Percentiles rank a stretch among this genome's conserved stretches.
phyloP scores from a whole-genome alignment of 2,113 vertebrate genomes.

The Rhodinocichla rosea region DNA sequence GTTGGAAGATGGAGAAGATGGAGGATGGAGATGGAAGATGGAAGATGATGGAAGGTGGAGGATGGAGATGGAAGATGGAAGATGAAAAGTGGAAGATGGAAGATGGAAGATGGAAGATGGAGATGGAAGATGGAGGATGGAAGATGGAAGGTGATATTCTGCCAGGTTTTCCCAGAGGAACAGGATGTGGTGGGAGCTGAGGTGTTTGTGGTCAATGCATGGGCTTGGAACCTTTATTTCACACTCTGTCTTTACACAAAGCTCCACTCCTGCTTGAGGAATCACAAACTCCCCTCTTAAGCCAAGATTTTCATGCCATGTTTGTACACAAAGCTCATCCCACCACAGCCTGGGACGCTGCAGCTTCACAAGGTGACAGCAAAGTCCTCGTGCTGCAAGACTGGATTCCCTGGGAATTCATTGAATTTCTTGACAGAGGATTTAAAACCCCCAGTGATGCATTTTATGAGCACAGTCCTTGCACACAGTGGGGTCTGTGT shows the following conservation, averaged over 20 bases:
- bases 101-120: no score
- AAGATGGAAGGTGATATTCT: not conserved
- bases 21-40: no score
- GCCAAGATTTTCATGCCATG: not conserved
- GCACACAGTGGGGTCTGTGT: not conserved
- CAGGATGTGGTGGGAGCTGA: not conserved
- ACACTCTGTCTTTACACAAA: not conserved
- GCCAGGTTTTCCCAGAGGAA: not conserved
- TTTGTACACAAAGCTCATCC: not conserved
- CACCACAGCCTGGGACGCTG: not conserved
- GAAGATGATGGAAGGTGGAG: not conserved
- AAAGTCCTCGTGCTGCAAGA: not conserved
- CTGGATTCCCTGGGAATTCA: not conserved
- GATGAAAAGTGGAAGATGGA: not conserved
- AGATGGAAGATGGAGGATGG: no score
- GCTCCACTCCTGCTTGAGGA: not conserved
- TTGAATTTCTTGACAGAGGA: not conserved
- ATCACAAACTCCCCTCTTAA: not conserved
- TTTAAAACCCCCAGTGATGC: not conserved
- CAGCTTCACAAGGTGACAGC: not conserved
- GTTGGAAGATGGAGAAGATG: not conserved
- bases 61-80: not conserved
- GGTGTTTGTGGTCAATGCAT: not conserved
- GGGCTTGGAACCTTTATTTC: not conserved
- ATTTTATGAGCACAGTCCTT: not conserved